Evolutionary conservation across 2,113 vertebrate species (phyloP).

Genomic region (Formicarius rufipectus): DNA sequence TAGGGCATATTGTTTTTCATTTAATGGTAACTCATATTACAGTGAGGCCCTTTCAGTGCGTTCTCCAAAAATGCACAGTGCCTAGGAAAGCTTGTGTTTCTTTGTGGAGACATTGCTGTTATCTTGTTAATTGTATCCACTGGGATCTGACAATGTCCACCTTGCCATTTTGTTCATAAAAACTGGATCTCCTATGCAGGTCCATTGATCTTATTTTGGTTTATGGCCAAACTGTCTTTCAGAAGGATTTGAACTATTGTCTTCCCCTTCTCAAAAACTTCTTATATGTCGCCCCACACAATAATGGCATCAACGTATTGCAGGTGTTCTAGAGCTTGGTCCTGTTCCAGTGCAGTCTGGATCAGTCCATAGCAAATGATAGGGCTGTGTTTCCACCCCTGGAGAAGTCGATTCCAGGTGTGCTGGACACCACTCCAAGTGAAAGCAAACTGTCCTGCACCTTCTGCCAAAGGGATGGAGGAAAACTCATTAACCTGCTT

Average conservation of each 20-base stretch:
- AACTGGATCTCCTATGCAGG: neutral
- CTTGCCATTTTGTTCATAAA: neutral
- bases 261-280: neutral
- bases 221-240: neutral
- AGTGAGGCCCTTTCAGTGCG: neutral
- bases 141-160: neutral
- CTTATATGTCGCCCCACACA: neutral
- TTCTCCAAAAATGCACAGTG: neutral
- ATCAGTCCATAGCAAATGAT: neutral
- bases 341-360: neutral
- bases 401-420: neutral
- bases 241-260: neutral
- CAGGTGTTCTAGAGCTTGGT: neutral
- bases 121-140: neutral
- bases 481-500: neutral
- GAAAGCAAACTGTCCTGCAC: neutral
- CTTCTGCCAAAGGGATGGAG: accelerated
- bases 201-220: neutral
- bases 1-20: neutral
- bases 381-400: neutral
- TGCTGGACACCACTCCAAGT: neutral
- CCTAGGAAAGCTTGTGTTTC: neutral
- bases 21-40: neutral
- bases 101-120: neutral
- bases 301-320: neutral